Base-by-base conservation (phyloP, 2,797 vertebrate species). In the Scleropages formosus region DNA sequence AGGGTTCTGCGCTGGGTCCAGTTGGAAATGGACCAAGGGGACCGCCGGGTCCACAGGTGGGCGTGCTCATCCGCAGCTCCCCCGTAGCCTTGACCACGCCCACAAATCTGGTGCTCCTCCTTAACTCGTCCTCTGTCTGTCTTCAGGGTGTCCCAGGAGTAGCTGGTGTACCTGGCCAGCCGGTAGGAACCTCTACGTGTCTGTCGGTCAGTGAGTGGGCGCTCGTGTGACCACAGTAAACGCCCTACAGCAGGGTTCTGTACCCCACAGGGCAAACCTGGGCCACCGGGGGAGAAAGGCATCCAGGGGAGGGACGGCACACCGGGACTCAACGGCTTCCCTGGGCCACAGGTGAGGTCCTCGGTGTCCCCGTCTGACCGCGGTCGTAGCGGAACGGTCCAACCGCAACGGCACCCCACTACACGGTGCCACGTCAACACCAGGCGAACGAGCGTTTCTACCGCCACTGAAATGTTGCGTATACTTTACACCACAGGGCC, bases 261-360 rank as follows among this genome's bases (percentile, higher is more conserved):
- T 8, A 46, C 26, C 79, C 10, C 70, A 44, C 81, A 93, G 92
- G 95, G 95, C 73, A 90, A 85, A 76, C 86, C 92, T 0, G 97
- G 97, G 10, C 65, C 90, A 0, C 78, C 91, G 0, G 97, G 96
- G 4, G 44, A 83, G 0, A 87, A 87, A 0, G 93, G 92, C 22
- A 16, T 65, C 44, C 59, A 75, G 86, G 97, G 97, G 0, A 72
- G 78, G 76, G 94, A 95, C 0, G 97, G 97, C 0, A 92, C 83
- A 1, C 92, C 94, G 0, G 97, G 97, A 8, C 76, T 94, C 83
- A 93, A 95, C 3, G 97, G 97, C 7, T 90, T 93, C 47, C 91
- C 92, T 0, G 97, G 97, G 78, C 90, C 93, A 9, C 91, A 91
- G 91, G 97, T 98, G 85, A 76, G 82, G 27, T 7, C 31, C 15